Percentiles rank a stretch among this genome's conserved stretches.
Evolutionary conservation across 2,888 invertebrate genomes (phyloP).

Genomic region (Prenolepis imparis): DNA sequence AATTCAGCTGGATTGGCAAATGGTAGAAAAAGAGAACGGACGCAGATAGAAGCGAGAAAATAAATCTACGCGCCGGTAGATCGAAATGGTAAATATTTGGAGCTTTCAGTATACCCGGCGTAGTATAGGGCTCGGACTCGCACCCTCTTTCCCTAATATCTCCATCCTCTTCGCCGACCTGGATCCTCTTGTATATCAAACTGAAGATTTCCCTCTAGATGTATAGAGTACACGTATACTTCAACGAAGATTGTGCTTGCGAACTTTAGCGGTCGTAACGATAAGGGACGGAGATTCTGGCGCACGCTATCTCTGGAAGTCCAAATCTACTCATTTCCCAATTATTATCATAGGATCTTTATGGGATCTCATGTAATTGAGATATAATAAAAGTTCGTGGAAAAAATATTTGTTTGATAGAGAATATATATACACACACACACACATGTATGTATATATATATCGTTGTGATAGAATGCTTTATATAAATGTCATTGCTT

Average conservation of each 20-base stretch:
- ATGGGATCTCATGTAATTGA: neutral
- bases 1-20: conserved; percentile 21
- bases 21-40: conserved; percentile 7
- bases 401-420: neutral
- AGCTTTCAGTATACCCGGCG: conserved; percentile 28
- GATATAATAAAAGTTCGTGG: neutral
- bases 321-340: neutral
- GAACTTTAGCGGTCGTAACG: conserved; percentile 5
- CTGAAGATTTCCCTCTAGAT: conserved; percentile 35
- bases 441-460: neutral
- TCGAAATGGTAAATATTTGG: conserved; percentile 65
- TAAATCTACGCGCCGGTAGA: conserved; percentile 48
- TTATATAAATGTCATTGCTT: neutral
- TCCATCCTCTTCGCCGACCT: conserved; percentile 26
- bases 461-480: neutral
- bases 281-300: conserved; percentile 25
- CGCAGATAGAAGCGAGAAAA: conserved; percentile 23
- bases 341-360: neutral
- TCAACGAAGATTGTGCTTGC: conserved; percentile 34
- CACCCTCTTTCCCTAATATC: conserved; percentile 26
- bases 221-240: conserved; percentile 9
- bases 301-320: neutral
- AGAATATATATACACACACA: neutral
- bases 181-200: conserved; percentile 42
- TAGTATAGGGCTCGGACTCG: conserved; percentile 18